A percentile compares a stretch with the other conserved stretches of the same genome.
Conservation (phyloP, 2,888 invertebrate genomes). For the Gymnoscelis rufifasciata region DNA sequence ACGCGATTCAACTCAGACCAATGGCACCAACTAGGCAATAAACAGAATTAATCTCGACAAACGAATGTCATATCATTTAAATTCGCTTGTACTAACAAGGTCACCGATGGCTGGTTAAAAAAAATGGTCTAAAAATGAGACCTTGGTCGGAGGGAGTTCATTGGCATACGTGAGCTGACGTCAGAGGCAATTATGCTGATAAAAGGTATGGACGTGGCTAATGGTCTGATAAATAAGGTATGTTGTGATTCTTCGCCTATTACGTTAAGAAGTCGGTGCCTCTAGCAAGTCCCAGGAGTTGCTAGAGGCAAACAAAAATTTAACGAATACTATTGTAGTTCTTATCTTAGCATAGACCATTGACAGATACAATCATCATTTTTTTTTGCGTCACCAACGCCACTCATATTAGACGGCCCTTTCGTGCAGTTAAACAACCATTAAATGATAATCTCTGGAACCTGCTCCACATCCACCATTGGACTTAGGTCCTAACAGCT, state of each 20-base stretch:
- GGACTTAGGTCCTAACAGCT: too few species aligned
- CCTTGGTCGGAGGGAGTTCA: slow-evolving; percentile 37
- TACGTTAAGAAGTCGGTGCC: background rate
- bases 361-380: too few species aligned
- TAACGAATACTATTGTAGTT: too few species aligned
- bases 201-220: slow-evolving; percentile 26
- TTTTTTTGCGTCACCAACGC: too few species aligned
- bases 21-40: slow-evolving; percentile 3
- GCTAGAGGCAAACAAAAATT: too few species aligned
- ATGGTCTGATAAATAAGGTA: slow-evolving; percentile 19
- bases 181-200: slow-evolving; percentile 37
- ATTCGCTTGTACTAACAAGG: slow-evolving; percentile 26
- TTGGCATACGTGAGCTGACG: slow-evolving; percentile 31
- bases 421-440: too few species aligned
- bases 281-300: too few species aligned
- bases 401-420: too few species aligned
- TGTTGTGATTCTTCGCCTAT: background rate
- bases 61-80: slow-evolving; percentile 29
- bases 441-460: too few species aligned
- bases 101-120: slow-evolving; percentile 19
- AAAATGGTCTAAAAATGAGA: slow-evolving; percentile 33
- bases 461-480: too few species aligned
- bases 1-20: background rate
- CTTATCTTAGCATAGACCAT: too few species aligned
- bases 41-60: slow-evolving; percentile 12